Conservation (phyloP, 2,113 vertebrate genomes). For the Corythornis cristatus region DNA sequence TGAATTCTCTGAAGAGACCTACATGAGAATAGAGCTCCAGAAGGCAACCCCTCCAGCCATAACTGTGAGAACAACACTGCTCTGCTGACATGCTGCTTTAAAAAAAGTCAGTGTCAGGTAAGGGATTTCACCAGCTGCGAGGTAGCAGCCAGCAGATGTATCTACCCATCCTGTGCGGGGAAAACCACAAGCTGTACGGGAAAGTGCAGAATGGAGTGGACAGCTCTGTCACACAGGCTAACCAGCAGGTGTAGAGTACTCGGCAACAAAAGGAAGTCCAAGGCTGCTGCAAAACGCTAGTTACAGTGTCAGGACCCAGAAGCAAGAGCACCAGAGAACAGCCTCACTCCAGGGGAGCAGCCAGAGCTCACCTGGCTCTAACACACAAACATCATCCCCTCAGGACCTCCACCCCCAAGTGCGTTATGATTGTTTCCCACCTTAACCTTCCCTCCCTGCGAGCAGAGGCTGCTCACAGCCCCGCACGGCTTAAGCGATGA, state of each 20-base stretch:
- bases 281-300: not conserved
- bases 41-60: not conserved
- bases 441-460: accelerated
- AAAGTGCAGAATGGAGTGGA: accelerated
- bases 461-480: not conserved
- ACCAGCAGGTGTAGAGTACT: accelerated
- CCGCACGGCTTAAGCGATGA: accelerated
- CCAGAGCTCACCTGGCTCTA: not conserved
- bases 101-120: not conserved
- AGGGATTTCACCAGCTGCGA: not conserved
- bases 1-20: not conserved
- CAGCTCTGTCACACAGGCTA: not conserved
- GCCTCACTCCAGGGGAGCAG: not conserved
- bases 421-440: accelerated
- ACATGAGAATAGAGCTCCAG: not conserved
- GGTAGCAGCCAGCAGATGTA: accelerated
- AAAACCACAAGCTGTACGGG: not conserved
- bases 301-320: accelerated
- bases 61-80: not conserved
- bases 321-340: accelerated
- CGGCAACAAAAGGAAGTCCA: accelerated
- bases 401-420: not conserved
- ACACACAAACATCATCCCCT: accelerated
- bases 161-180: accelerated
- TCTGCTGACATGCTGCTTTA: not conserved